Conservation (phyloP, 2,888 invertebrate genomes). For the Xanthostigma xanthostigma region DNA sequence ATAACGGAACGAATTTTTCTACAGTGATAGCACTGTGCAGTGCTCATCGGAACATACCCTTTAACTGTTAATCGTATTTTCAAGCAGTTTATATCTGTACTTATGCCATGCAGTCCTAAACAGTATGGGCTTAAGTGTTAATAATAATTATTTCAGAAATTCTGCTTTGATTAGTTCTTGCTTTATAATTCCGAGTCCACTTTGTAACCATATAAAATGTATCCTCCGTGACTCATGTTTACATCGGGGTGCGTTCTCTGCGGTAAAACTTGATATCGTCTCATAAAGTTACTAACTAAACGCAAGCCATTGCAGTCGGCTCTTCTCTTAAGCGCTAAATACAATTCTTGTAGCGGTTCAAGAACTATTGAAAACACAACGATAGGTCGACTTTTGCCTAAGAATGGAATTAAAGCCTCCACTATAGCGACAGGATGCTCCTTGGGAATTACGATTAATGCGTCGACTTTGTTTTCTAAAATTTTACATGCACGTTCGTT, state of each 20-base stretch:
- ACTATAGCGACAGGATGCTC: slow-evolving; percentile 76
- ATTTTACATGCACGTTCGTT: slow-evolving; percentile 49
- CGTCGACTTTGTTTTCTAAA: slow-evolving; percentile 51
- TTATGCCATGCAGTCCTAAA: no score
- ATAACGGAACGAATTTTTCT: no score
- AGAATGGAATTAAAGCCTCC: slow-evolving; percentile 54
- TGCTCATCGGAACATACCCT: no score
- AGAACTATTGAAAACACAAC: slow-evolving; percentile 68
- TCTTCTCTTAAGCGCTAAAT: slow-evolving; percentile 56
- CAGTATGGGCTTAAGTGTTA: neutral
- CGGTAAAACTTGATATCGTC: slow-evolving; percentile 79
- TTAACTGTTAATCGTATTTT: no score
- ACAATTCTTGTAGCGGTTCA: slow-evolving; percentile 76
- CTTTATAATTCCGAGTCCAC: slow-evolving; percentile 26
- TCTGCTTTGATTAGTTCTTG: slow-evolving; percentile 17
- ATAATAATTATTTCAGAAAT: neutral
- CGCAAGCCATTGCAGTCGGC: slow-evolving; percentile 59
- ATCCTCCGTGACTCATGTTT: slow-evolving; percentile 82
- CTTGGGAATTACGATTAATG: slow-evolving; percentile 62
- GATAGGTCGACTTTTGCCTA: slow-evolving; percentile 70
- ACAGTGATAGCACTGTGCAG: no score
- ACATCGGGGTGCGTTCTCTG: slow-evolving; percentile 92
- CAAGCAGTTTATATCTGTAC: no score
- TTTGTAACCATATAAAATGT: slow-evolving; percentile 58
- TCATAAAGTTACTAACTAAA: slow-evolving; percentile 73